phyloP scores from a whole-genome alignment of 2,888 invertebrate genomes.

The Leptinotarsa peninsularis region DNA sequence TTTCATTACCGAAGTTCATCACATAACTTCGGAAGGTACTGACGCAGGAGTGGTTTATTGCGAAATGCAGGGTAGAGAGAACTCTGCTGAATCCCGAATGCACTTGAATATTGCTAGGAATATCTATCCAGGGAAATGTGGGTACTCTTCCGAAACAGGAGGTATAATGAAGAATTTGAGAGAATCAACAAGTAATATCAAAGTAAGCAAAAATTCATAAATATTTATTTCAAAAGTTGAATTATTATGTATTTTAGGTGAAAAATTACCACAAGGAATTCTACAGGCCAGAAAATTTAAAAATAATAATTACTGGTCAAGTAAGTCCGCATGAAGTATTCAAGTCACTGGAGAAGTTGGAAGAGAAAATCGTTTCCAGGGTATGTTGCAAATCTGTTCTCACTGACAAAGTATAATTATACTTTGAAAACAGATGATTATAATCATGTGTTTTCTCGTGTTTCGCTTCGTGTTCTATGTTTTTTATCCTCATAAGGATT shows the following conservation, averaged over 20 bases:
- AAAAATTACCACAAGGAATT: slow-evolving; percentile 84
- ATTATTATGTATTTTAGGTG: slow-evolving; percentile 68
- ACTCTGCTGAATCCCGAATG: slow-evolving; percentile 80
- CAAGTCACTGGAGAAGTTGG: slow-evolving; percentile 76
- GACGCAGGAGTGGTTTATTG: slow-evolving; percentile 96
- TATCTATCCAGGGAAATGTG: slow-evolving; percentile 84
- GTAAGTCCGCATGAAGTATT: slow-evolving; percentile 82
- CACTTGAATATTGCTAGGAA: slow-evolving; percentile 74
- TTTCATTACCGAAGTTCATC: slow-evolving; percentile 91
- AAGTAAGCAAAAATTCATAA: slow-evolving; percentile 69
- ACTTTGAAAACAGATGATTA: too few relatives aligned
- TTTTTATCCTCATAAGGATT: too few relatives aligned
- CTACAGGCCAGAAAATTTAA: slow-evolving; percentile 90
- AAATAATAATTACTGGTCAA: slow-evolving; percentile 85
- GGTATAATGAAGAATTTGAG: slow-evolving; percentile 87
- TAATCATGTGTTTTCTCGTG: too few relatives aligned
- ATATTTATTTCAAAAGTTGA: background rate
- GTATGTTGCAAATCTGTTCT: slow-evolving; percentile 60
- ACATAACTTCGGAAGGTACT: slow-evolving; percentile 87
- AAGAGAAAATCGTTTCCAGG: slow-evolving; percentile 80
- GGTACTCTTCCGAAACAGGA: slow-evolving; percentile 88
- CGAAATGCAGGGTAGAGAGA: slow-evolving; percentile 92
- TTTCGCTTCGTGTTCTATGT: too few relatives aligned
- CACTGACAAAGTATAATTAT: too few relatives aligned
- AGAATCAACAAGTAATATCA: slow-evolving; percentile 82